These are phyloP conservation scores for Pycnonotus jocosus DNA, from an alignment of 2,113 vertebrate genomes.

Conservation along the genomic window DNA sequence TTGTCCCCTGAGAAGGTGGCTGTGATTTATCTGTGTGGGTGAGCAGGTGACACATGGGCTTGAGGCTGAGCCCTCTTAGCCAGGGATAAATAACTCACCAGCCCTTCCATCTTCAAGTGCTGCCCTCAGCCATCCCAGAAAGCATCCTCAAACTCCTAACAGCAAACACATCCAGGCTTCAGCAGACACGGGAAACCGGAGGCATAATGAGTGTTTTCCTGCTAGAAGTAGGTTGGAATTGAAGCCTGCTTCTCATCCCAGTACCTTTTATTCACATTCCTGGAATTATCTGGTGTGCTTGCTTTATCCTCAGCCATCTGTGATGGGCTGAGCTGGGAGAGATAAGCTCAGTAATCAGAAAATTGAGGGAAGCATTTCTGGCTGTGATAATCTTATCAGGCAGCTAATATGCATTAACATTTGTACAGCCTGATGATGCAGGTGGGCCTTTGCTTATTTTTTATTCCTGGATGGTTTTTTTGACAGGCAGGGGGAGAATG, in stretches of 20 bases:
- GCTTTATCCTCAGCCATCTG: slow-evolving; percentile 66
- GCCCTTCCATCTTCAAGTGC: not conserved
- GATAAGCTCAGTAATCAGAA: slow-evolving; percentile 71
- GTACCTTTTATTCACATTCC: slow-evolving; percentile 51
- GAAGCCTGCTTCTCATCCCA: not conserved
- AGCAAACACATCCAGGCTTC: slow-evolving; percentile 44
- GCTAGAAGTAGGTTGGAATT: slow-evolving; percentile 23
- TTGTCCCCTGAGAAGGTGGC: not conserved
- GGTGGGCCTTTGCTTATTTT: slow-evolving; percentile 35
- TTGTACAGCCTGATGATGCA: slow-evolving; percentile 42
- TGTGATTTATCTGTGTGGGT: not conserved
- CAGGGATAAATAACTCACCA: slow-evolving; percentile 26
- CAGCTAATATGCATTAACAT: slow-evolving; percentile 60
- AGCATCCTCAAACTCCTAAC: not conserved
- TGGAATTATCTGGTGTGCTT: slow-evolving; percentile 45
- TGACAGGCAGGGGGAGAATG: not conserved
- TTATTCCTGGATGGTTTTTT: not conserved
- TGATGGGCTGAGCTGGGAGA: slow-evolving; percentile 58
- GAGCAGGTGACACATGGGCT: slow-evolving; percentile 23
- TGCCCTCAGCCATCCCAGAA: not conserved
- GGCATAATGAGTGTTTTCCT: slow-evolving; percentile 40
- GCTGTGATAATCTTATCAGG: slow-evolving; percentile 68
- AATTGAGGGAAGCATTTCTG: slow-evolving; percentile 70
- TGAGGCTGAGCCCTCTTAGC: slow-evolving; percentile 18
- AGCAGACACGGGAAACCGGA: not conserved